These are phyloP conservation scores for Apocheima hispidaria DNA, from an alignment of 2,888 invertebrate species.

Conservation along the genomic window DNA sequence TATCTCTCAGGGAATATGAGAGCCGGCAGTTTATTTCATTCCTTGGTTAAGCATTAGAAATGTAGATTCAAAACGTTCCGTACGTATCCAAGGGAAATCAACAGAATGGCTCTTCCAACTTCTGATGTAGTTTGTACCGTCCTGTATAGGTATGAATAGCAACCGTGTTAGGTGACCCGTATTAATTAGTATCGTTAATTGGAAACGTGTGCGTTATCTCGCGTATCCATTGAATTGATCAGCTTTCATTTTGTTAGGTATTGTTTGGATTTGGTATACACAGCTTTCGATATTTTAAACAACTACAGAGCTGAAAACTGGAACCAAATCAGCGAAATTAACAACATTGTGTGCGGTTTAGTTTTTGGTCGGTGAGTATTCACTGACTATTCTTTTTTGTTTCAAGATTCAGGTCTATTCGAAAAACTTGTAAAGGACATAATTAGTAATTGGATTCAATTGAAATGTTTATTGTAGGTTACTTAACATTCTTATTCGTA, in stretches of 20 bases:
- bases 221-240: constrained; percentile 45
- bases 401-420: constrained; percentile 1
- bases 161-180: constrained; percentile 56
- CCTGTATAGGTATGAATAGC: constrained; percentile 34
- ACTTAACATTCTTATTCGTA: background rate
- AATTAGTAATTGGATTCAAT: background rate
- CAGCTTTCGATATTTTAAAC: constrained; percentile 6
- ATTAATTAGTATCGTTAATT: constrained; percentile 52
- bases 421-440: background rate
- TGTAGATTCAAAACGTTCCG: too few species aligned
- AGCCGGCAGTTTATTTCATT: too few species aligned
- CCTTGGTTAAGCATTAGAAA: too few species aligned
- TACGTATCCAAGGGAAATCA: too few species aligned
- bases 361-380: too few species aligned
- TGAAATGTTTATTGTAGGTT: background rate
- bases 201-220: constrained; percentile 35
- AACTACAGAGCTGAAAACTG: background rate
- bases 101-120: background rate
- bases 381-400: too few species aligned
- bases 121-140: background rate
- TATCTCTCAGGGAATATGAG: too few species aligned
- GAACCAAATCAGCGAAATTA: background rate
- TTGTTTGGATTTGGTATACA: constrained; percentile 19
- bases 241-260: constrained; percentile 39
- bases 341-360: background rate